These are phyloP conservation scores for Paracyclopina nana DNA, from an alignment of 1,140 invertebrate genomes.

Conservation along the genomic window DNA sequence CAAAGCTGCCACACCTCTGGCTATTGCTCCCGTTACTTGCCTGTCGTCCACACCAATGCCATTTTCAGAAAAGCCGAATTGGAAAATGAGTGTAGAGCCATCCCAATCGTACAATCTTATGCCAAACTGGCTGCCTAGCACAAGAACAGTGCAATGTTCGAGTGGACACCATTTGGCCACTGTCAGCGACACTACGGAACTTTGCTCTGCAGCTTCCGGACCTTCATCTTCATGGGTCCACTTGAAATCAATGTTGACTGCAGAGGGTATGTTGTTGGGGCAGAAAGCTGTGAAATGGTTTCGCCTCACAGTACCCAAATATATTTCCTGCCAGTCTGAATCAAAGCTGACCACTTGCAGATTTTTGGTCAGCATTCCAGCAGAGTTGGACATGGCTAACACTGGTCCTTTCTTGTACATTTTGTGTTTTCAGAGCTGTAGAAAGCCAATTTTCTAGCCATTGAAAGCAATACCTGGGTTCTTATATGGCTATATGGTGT, in stretches of 20 bases:
- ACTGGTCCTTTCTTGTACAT: no score
- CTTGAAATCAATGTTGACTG: no score
- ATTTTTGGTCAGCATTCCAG: slow-evolving; percentile 1
- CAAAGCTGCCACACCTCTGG: slow-evolving; percentile 2
- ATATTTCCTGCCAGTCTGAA: slow-evolving; percentile 5
- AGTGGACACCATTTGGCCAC: slow-evolving; percentile 6
- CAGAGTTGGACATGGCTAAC: no score
- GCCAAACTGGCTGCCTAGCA: slow-evolving; percentile 1
- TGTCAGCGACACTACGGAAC: neutral
- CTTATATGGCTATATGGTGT: no score
- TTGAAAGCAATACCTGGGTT: no score
- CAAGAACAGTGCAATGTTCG: neutral
- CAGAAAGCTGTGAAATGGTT: slow-evolving; percentile 1
- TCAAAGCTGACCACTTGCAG: slow-evolving; percentile 8
- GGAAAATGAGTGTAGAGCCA: neutral
- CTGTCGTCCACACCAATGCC: slow-evolving; percentile 3
- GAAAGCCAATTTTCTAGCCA: no score
- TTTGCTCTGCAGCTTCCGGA: neutral
- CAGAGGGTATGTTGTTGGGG: neutral
- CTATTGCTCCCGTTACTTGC: neutral
- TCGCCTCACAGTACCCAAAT: neutral
- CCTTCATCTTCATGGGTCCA: neutral
- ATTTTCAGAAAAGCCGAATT: slow-evolving; percentile 2
- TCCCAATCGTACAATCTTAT: slow-evolving; percentile 8
- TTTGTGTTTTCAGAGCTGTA: no score